These are phyloP conservation scores for Gorsachius goisagi DNA, from an alignment of 2,113 vertebrate species.

Conservation along the genomic window DNA sequence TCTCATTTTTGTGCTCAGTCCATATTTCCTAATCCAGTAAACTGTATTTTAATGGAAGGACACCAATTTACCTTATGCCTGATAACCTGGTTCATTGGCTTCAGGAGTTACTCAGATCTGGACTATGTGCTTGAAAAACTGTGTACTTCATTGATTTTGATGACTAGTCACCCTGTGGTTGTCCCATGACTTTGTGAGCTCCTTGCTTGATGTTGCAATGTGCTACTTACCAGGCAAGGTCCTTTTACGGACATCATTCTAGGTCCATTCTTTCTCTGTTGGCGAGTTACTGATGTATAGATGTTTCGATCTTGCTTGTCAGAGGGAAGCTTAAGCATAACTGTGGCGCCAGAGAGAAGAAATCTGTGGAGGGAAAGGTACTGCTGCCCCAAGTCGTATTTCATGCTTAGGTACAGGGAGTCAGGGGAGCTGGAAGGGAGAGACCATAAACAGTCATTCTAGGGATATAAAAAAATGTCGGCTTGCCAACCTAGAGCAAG, in stretches of 20 bases:
- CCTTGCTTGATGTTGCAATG: neutral
- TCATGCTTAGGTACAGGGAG: neutral
- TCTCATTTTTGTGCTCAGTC: neutral
- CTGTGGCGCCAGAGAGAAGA: neutral
- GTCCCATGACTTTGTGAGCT: neutral
- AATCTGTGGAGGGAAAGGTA: neutral
- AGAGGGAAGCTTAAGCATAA: neutral
- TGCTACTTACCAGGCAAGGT: neutral
- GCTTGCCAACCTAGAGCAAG: neutral
- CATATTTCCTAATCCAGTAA: neutral
- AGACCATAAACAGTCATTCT: conserved; percentile 25
- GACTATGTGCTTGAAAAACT: neutral
- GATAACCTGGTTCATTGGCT: neutral
- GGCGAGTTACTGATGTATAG: neutral
- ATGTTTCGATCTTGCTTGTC: neutral
- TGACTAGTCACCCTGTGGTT: neutral
- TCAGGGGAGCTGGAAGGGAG: neutral
- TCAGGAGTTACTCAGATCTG: neutral
- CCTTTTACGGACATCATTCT: neutral
- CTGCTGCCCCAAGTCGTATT: neutral
- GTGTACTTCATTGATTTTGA: neutral
- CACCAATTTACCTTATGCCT: neutral
- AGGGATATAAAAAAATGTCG: neutral
- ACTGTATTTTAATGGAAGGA: neutral
- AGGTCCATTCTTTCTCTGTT: neutral